Evolutionary conservation across 1,140 invertebrate genomes (phyloP), one percentile per base, ranked within the genome.

Genomic region (Tachypleus tridentatus): DNA sequence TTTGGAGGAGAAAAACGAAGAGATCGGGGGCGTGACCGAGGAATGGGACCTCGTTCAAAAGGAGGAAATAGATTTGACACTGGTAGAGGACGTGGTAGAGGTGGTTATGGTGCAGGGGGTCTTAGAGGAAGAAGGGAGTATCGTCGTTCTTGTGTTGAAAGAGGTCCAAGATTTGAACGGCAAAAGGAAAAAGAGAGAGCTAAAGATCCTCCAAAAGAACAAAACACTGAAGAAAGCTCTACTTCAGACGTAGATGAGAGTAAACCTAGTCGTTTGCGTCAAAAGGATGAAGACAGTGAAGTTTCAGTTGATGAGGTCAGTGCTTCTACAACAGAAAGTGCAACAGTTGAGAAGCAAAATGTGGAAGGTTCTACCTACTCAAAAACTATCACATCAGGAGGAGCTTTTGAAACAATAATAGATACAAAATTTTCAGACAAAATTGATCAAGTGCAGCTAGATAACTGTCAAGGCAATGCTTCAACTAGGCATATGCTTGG

Each of bases 231-330:
- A 62, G 72, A 73, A 47, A 72, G 71, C n/a, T 71, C 70, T 49
- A 61, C 65, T 63, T 72, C 71, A n/a, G 72, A 73, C 56, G 61
- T 67, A 5, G 72, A 73, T 52, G 70, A 71, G 49, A 47, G 49
- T 3, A 70, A 75, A 49, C 65, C 64, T 47, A 68, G 67, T 6
- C 69, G 69, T 49, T 69, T 74, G 58, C 69, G 73, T 7, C 70
- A 72, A 48, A 72, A 70, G 11, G 75, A 74, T 69, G 76, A 77
- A 62, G 75, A 76, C 60, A 76, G 74, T 71, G 76, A 77, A 62
- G 70, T 73, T 4, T 76, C 76, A 61, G 72, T 72, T 29, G 75
- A 77, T 67, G 75, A 76, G 54, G 70, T 69, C 7, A 73, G 71
- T 69, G 73, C 73, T 11, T 72, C 72, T 3, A 70, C 69, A 3